Conservation (phyloP, 2,888 invertebrate species). For the Xanthia icteritia region DNA sequence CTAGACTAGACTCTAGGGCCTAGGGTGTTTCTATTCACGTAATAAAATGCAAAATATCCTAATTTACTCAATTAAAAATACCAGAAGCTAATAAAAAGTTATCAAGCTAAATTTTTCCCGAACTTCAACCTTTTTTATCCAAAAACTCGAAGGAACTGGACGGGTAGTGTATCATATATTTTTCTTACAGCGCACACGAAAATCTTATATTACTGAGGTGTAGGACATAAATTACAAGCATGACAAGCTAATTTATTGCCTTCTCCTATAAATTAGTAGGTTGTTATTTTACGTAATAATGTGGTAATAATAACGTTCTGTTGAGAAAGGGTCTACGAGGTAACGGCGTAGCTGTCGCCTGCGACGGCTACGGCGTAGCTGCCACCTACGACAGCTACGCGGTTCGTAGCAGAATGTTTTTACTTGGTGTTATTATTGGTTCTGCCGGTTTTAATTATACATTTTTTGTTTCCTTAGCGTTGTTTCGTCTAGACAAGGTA, state of each 20-base stretch:
- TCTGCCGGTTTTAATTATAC: not conserved
- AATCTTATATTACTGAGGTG: slow-evolving; percentile 56
- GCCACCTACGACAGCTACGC: slow-evolving; percentile 18
- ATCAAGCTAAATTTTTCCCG: not conserved
- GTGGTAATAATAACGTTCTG: slow-evolving; percentile 39
- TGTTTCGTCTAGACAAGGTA: not conserved
- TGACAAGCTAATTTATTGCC: slow-evolving; percentile 60
- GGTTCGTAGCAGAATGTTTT: slow-evolving; percentile 31
- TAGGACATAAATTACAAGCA: slow-evolving; percentile 54
- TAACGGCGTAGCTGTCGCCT: slow-evolving; percentile 39
- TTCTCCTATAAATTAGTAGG: slow-evolving; percentile 55
- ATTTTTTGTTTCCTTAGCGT: not conserved
- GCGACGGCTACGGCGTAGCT: slow-evolving; percentile 33
- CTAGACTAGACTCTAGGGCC: no score
- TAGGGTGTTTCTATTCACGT: not conserved
- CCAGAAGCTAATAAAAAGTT: slow-evolving; percentile 6
- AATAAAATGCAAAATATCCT: no score
- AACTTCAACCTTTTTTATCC: slow-evolving; percentile 14
- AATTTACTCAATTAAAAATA: not conserved
- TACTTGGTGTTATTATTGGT: slow-evolving; percentile 2
- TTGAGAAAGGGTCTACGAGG: slow-evolving; percentile 49
- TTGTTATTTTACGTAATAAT: slow-evolving; percentile 58
- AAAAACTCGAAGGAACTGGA: not conserved
- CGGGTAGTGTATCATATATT: slow-evolving; percentile 32
- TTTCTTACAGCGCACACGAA: slow-evolving; percentile 44